Conservation (phyloP, 2,113 vertebrate genomes). For the Nannobrachium achirus region DNA sequence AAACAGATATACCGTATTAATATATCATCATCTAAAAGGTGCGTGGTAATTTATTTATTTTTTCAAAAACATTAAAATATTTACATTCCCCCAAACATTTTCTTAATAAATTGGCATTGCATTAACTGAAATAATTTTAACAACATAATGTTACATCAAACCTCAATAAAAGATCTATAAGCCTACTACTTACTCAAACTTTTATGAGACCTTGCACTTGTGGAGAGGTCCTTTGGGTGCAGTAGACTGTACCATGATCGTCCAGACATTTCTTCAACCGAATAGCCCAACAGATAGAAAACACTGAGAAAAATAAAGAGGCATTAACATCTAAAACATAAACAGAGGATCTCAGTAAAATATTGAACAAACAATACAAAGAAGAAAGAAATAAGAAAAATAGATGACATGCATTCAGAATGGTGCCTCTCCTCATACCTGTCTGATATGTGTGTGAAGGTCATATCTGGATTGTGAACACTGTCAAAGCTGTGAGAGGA, state of each 20-base stretch:
- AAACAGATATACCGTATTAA: no score
- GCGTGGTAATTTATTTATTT: no score
- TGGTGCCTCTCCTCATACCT: constrained; percentile 31
- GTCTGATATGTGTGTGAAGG: constrained; percentile 66
- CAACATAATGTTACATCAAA: no score
- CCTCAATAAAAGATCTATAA: neutral
- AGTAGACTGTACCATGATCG: constrained; percentile 87
- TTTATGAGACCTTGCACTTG: constrained; percentile 71
- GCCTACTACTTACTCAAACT: constrained; percentile 75
- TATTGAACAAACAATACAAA: neutral
- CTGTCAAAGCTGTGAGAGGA: constrained; percentile 71
- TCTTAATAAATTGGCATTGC: neutral
- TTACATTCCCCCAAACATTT: neutral
- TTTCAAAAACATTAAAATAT: no score
- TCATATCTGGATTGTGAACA: constrained; percentile 82
- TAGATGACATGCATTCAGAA: neutral
- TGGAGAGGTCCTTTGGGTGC: constrained; percentile 80
- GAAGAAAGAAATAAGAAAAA: neutral
- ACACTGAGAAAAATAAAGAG: constrained; percentile 67
- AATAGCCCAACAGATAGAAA: constrained; percentile 80
- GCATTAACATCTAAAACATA: neutral
- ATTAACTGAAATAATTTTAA: no score
- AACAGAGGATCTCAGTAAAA: neutral
- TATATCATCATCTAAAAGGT: no score
- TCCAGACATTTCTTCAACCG: constrained; percentile 73